Base-by-base conservation (phyloP, 2,888 invertebrate species). In the Amphipoea lucens region DNA sequence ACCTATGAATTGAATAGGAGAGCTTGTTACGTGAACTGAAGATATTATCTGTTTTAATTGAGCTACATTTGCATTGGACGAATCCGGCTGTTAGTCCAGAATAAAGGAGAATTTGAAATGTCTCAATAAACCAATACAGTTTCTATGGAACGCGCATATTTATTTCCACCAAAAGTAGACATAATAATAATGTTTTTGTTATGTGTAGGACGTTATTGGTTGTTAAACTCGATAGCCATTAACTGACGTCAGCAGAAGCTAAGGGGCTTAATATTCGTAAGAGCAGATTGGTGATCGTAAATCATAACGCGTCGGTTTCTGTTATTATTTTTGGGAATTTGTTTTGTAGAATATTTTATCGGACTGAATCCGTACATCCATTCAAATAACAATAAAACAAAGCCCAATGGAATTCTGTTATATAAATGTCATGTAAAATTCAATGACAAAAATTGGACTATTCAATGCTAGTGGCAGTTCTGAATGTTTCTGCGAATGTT, bases 1-100 rank as follows among this genome's bases (percentile, higher is more conserved):
- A 87, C 85, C 85, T 88, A 88, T 87, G 84, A 90, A 90, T 89
- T 92, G 87, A 90, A 90, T 78, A 76, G 42, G n/a, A 62, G 51
- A 70, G 45, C 65, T 82, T 74, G 71, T 69, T 74, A 72, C 40
- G 54, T 0, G 48, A 71, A 74, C 42, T 51, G 51, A 69, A 79
- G 72, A 76, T 74, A 54, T 75, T 77, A 76, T 76, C 62, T 72
- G 40, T 71, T 76, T 72, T 57, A 78, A 78, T 74, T 68, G 42
- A 72, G 7, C 20, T 68, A 65, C 66, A 60, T 77, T 85, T 81
- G 23, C n/a, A n/a, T 69, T 76, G 12, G 7, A 67, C 11, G 20
- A 75, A 54, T 23, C n/a, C 23, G 48, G 48, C 14, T 65, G 42
- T 63, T 42, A 71, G 45, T 42, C 6, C 17, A 76, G 45, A 82